Conservation (phyloP, 2,113 vertebrate genomes). For the Tylochromis polylepis region DNA sequence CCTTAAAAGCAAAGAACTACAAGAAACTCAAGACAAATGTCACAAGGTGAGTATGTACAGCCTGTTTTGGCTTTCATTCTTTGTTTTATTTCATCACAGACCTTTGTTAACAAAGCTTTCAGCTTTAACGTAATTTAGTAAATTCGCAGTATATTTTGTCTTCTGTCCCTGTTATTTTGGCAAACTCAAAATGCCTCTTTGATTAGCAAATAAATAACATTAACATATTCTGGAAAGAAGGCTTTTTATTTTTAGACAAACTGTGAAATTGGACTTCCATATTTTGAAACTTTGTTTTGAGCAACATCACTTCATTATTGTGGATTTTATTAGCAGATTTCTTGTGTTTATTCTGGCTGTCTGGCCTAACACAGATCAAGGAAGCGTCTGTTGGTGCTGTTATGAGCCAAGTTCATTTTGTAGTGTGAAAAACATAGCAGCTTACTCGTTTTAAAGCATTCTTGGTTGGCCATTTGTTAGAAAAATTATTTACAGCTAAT, state of each 20-base stretch:
- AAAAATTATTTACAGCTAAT: background rate
- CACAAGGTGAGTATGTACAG: constrained; percentile 81
- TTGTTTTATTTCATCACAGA: background rate
- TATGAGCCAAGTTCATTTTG: constrained; percentile 22
- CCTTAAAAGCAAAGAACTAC: constrained; percentile 96
- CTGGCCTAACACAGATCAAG: constrained; percentile 9
- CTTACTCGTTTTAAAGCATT: background rate
- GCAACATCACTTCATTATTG: background rate
- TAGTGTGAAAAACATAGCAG: background rate
- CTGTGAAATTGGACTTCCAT: background rate
- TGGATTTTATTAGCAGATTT: constrained; percentile 15
- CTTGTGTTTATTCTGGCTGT: constrained; percentile 13
- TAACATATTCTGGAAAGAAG: background rate
- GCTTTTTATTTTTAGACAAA: background rate
- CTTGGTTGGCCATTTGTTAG: background rate
- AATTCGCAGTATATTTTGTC: background rate
- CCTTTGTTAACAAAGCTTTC: background rate
- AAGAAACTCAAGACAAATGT: constrained; percentile 99
- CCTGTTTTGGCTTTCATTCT: background rate
- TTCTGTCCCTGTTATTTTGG: background rate
- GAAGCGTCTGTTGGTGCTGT: constrained; percentile 21
- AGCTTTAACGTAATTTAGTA: background rate
- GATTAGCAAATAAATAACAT: background rate
- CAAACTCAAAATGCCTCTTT: background rate
- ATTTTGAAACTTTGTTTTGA: background rate